A percentile compares a stretch with the other conserved stretches of the same genome.
These are phyloP conservation scores for Trachymyrmex cornetzi DNA, from an alignment of 1,140 invertebrate genomes.

Conservation along the genomic window DNA sequence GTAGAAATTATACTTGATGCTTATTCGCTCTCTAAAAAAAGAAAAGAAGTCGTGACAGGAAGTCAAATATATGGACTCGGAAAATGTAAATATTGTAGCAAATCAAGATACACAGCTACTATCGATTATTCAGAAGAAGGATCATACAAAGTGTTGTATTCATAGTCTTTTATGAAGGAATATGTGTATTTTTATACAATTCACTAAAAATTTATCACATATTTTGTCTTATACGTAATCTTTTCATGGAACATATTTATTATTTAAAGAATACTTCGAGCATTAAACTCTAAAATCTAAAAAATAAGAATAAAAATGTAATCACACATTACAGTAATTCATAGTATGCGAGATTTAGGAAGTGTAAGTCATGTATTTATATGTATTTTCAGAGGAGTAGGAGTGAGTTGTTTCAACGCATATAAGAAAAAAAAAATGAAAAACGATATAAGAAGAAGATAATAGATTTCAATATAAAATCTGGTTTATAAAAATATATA, in stretches of 20 bases:
- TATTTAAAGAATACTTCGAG: background rate
- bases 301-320: background rate
- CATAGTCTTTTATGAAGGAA: background rate
- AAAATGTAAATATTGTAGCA: constrained; percentile 42
- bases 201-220: constrained; percentile 9
- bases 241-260: constrained; percentile 11
- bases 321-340: background rate
- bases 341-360: background rate
- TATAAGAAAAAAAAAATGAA: background rate
- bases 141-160: constrained; percentile 10
- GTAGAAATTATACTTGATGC: constrained; percentile 64
- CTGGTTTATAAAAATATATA: background rate
- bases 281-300: constrained; percentile 9
- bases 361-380: background rate
- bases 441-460: background rate
- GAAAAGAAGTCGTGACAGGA: constrained; percentile 60
- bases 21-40: constrained; percentile 66
- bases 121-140: background rate
- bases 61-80: constrained; percentile 46
- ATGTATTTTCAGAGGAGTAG: background rate
- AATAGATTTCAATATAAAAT: background rate
- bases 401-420: background rate
- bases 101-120: constrained; percentile 32
- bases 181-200: background rate
- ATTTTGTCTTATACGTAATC: background rate